Evolutionary conservation across 2,113 vertebrate genomes (phyloP).

Genomic region (Bungarus multicinctus): DNA sequence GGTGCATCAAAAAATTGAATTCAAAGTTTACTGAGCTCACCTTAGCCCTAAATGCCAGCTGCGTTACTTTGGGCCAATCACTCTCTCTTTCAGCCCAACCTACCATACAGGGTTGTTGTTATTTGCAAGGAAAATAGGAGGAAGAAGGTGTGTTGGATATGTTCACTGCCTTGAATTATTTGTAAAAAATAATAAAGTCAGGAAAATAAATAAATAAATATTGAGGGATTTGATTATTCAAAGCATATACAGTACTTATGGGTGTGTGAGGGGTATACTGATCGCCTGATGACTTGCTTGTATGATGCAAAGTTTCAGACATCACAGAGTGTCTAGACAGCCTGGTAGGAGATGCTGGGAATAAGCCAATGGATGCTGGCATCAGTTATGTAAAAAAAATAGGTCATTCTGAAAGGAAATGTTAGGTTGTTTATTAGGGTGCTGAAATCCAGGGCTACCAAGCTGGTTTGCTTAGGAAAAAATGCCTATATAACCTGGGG

Average conservation of each 20-base stretch:
- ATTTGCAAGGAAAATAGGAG: not conserved
- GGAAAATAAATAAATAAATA: not conserved
- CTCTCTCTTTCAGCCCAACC: not conserved
- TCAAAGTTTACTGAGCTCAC: not conserved
- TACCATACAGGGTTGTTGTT: not conserved
- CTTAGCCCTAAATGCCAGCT: not conserved
- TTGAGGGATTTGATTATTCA: not conserved
- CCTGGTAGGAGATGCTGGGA: not conserved
- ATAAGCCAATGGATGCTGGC: not conserved
- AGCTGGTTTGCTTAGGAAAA: not conserved
- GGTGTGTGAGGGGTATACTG: not conserved
- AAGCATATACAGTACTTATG: not conserved
- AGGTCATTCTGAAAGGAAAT: not conserved
- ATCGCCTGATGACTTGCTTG: not conserved
- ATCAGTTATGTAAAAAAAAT: not conserved
- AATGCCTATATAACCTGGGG: not conserved
- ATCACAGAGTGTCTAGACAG: not conserved
- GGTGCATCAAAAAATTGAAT: not conserved
- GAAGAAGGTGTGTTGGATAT: not conserved
- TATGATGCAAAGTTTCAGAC: not conserved
- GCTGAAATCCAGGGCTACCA: not conserved
- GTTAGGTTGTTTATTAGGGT: not conserved
- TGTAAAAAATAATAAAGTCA: not conserved
- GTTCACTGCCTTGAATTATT: not conserved
- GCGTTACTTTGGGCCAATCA: not conserved